phyloP scores from a whole-genome alignment of 2,113 vertebrate species.

The Sus scrofa region T2T-Sscrofa CM000813.6:110698001-110698500 shows the following conservation, averaged over 20 bases:
- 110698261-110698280: conserved; percentile 19
- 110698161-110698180: conserved; percentile 6
- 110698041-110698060: neutral
- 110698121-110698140: neutral
- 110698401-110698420: conserved; percentile 54
- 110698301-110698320: conserved; percentile 44
- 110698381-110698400: conserved; percentile 45
- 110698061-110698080: neutral
- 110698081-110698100: conserved; percentile 43
- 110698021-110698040: conserved; percentile 12
- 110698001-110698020: conserved; percentile 2
- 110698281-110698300: conserved; percentile 38
- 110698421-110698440: conserved; percentile 62
- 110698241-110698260: conserved; percentile 34
- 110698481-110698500: conserved; percentile 42
- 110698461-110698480: neutral
- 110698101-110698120: conserved; percentile 5
- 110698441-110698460: conserved; percentile 33
- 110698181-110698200: neutral
- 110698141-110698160: neutral
- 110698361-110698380: conserved; percentile 63
- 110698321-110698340: conserved; percentile 55
- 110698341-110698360: conserved; percentile 51
- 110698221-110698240: conserved; percentile 49
- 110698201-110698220: conserved; percentile 45